Evolutionary conservation across 1,140 invertebrate genomes (phyloP).

Genomic region (Drosophila willistoni): DNA sequence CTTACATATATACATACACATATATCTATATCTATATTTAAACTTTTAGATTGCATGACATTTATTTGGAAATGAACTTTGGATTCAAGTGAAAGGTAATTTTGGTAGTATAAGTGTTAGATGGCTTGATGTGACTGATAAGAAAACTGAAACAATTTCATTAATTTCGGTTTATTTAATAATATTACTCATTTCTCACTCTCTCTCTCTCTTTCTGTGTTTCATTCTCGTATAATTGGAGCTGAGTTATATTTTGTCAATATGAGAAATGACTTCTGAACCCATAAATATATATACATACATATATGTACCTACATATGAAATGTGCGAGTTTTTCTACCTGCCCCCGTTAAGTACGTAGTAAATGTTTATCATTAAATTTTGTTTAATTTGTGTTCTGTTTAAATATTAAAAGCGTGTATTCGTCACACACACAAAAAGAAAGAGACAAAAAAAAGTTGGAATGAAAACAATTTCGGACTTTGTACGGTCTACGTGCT

Average conservation of each 20-base stretch:
- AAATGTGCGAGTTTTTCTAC: background rate
- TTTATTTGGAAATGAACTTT: conserved; percentile 4
- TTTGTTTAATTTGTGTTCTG: conserved; percentile 6
- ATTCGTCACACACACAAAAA: conserved; percentile 16
- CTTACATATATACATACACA: background rate
- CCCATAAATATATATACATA: too few relatives aligned
- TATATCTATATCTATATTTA: background rate
- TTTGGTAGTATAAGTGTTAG: background rate
- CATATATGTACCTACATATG: too few relatives aligned
- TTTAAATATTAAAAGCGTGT: conserved; percentile 9
- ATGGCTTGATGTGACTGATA: conserved; percentile 13
- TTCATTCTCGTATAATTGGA: too few relatives aligned
- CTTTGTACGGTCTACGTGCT: conserved; percentile 23
- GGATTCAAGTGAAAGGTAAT: conserved; percentile 1
- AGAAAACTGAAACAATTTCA: conserved; percentile 5
- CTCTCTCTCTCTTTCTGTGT: too few relatives aligned
- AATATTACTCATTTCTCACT: background rate
- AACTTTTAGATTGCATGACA: background rate
- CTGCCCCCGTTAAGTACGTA: conserved; percentile 2
- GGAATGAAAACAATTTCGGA: conserved; percentile 22
- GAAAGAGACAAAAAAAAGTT: conserved; percentile 11
- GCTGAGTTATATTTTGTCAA: too few relatives aligned
- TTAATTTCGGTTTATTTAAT: background rate
- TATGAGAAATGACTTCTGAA: too few relatives aligned
- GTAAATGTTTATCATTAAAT: background rate